These are phyloP conservation scores for Xanthostigma xanthostigma DNA, from an alignment of 2,888 invertebrate genomes.

Conservation along the genomic window DNA sequence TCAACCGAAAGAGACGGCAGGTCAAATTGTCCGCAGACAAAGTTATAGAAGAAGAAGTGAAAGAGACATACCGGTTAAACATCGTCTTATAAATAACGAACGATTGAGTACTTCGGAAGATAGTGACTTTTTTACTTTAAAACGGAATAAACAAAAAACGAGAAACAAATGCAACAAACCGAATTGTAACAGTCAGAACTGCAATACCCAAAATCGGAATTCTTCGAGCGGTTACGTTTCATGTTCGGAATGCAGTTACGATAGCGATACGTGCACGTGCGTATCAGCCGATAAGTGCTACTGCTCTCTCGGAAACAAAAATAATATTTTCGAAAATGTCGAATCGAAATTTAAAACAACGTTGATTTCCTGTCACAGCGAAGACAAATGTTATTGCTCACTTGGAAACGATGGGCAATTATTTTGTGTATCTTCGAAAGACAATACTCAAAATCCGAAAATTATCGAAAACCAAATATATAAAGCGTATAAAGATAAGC, in stretches of 20 bases:
- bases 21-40: constrained; percentile 16
- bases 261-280: constrained; percentile 70
- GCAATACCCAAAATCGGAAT: constrained; percentile 21
- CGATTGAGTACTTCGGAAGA: constrained; percentile 30
- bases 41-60: constrained; percentile 20
- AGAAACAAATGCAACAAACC: constrained; percentile 19
- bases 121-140: constrained; percentile 30
- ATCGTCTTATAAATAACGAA: constrained; percentile 12
- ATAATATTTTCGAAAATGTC: constrained; percentile 17
- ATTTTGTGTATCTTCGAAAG: too few relatives aligned
- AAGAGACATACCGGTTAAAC: not conserved
- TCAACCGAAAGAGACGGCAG: constrained; percentile 36
- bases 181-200: constrained; percentile 11
- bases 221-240: constrained; percentile 58
- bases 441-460: too few relatives aligned
- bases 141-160: constrained; percentile 21
- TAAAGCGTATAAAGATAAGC: too few relatives aligned
- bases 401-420: constrained; percentile 25
- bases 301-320: constrained; percentile 53
- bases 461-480: too few relatives aligned
- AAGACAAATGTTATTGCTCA: constrained; percentile 49
- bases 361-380: constrained; percentile 29
- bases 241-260: constrained; percentile 75
- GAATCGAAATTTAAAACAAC: constrained; percentile 20
- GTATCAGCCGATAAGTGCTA: constrained; percentile 69